Percentiles rank a stretch among this genome's conserved stretches.
Conservation (phyloP, 2,888 invertebrate genomes). For the Trichopoda pennipes region DNA sequence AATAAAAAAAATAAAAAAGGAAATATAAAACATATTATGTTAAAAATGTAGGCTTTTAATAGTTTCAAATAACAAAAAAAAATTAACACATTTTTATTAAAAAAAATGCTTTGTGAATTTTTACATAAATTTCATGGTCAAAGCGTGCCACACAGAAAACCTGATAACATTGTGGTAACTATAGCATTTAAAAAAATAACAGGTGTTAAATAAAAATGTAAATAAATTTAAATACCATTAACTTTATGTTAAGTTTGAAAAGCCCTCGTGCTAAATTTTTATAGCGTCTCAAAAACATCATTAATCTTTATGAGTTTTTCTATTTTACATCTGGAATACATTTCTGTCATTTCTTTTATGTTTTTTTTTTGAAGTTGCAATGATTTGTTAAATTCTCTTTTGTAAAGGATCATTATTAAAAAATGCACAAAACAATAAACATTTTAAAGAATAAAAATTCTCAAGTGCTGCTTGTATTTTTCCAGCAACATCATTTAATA, state of each 20-base stretch:
- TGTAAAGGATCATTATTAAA: neutral
- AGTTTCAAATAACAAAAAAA: neutral
- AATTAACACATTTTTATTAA: slow-evolving; percentile 6
- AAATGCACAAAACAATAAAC: neutral
- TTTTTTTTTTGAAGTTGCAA: neutral
- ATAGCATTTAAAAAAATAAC: neutral
- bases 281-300: slow-evolving; percentile 18
- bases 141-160: slow-evolving; percentile 27
- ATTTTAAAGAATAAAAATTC: neutral
- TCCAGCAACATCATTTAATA: neutral
- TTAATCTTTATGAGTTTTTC: slow-evolving; percentile 27
- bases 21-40: no score
- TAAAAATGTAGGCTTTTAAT: slow-evolving; percentile 11
- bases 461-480: neutral
- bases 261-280: slow-evolving; percentile 14
- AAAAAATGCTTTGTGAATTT: neutral
- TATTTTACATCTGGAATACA: neutral
- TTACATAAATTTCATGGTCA: slow-evolving; percentile 46
- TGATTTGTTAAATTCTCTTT: slow-evolving; percentile 2
- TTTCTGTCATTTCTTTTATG: neutral
- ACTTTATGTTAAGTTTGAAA: neutral
- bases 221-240: slow-evolving; percentile 3
- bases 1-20: no score
- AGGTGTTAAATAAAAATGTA: slow-evolving; percentile 37
- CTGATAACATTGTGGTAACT: neutral